Evolutionary conservation across 2,113 vertebrate genomes (phyloP).

Genomic region (Eulemur rufifrons): DNA sequence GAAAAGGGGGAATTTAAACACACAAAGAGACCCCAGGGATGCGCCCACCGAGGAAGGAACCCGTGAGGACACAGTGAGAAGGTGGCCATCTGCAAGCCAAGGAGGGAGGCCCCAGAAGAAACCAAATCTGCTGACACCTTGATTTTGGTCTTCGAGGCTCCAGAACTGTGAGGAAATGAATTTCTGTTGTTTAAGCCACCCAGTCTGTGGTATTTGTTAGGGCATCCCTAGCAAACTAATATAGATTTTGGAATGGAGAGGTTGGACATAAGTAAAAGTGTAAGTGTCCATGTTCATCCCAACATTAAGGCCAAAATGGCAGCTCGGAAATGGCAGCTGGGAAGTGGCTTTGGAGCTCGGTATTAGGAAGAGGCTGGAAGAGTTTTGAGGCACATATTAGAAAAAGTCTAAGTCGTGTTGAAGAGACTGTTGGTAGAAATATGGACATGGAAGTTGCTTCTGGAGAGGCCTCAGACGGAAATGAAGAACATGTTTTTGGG

Average conservation of each 20-base stretch:
- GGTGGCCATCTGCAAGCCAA: rapidly evolving
- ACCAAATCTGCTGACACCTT: rapidly evolving
- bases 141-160: background rate
- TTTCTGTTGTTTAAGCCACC: background rate
- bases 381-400: background rate
- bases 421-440: background rate
- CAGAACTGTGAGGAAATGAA: background rate
- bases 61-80: rapidly evolving
- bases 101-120: background rate
- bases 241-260: background rate
- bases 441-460: background rate
- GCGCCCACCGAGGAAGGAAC: rapidly evolving
- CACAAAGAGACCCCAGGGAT: background rate
- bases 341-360: background rate
- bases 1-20: background rate
- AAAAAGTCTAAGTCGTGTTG: background rate
- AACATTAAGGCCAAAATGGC: too few relatives aligned
- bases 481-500: rapidly evolving
- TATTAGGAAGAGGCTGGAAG: background rate
- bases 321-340: background rate
- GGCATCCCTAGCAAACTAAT: background rate
- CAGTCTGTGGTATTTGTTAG: background rate
- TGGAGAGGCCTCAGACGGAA: background rate
- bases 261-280: too few relatives aligned
- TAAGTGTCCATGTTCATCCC: too few relatives aligned